Evolutionary conservation across 2,888 invertebrate species (phyloP), one percentile per base, ranked within the genome.

Genomic region (Clunio marinus): DNA sequence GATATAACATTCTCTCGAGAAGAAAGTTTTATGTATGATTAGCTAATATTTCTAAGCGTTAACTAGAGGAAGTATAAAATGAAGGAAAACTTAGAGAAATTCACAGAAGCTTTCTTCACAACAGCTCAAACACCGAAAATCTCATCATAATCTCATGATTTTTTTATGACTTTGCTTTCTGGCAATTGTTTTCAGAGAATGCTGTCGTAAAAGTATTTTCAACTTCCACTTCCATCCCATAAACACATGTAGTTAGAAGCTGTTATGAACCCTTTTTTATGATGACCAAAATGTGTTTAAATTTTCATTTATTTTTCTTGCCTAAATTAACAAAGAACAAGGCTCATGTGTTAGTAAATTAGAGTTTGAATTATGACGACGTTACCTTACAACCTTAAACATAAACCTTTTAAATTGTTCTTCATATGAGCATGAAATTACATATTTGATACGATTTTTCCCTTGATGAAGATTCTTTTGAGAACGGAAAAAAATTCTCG

Each of bases 381-480:
- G 22, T 51, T 51, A 51, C 17, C 51, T 13, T 41, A 13, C 41
- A 41, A 15, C 41, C 7, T 51, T 4, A 45, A 51, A 22, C 22
- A 7, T 51, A 51, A 51, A 51, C 51, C 51, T 22, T 51, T 51
- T 51, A 51, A 51, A 51, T 51, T 22, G 51, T 51, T 51, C 51
- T n/a, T 51, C 51, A 22, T 46, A 41, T 46, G 32, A 25, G 63
- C 41, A 65, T 45, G 17, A 46, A 45, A 46, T 28, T 28, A 45
- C 15, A 45, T 27, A 45, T 27, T 35, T 20, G 41, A 45, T 7
- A 24, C n/a, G 46, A 65, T 45, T 37, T 45, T 17, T 65, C 63
- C 63, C 63, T 41, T 41, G 62, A 37, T 41, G 63, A 46, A 65
- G 24, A 60, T 60, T 35, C 15, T 60, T 17, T 17, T 22, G 22